A percentile compares a stretch with the other conserved stretches of the same genome.
phyloP scores from a whole-genome alignment of 2,888 invertebrate species.

The Belgica antarctica region DNA sequence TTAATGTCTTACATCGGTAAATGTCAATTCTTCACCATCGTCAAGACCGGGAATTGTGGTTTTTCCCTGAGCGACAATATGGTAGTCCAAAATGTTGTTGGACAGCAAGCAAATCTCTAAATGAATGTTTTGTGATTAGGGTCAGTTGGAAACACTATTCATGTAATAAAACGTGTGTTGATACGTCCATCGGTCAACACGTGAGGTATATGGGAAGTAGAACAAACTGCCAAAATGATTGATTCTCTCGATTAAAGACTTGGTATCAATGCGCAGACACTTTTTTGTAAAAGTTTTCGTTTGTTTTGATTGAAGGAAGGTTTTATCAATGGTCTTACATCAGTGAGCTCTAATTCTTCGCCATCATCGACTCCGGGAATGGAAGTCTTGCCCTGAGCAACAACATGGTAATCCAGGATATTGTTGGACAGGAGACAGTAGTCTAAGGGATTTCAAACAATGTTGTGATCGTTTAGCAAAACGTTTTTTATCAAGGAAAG shows the following conservation, averaged over 20 bases:
- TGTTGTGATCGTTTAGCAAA: too few relatives aligned
- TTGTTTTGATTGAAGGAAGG: too few relatives aligned
- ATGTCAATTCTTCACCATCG: conserved; percentile 76
- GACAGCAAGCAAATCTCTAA: conserved; percentile 60
- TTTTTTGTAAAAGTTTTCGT: too few relatives aligned
- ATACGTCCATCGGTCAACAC: conserved; percentile 16
- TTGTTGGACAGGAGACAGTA: conserved; percentile 76
- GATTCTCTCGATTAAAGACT: not conserved
- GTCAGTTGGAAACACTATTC: too few relatives aligned
- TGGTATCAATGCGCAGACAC: too few relatives aligned
- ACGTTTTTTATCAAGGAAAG: too few relatives aligned
- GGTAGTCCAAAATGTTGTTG: conserved; percentile 73
- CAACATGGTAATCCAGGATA: conserved; percentile 80
- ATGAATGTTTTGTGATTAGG: too few relatives aligned
- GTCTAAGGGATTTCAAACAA: too few relatives aligned
- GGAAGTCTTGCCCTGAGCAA: conserved; percentile 89
- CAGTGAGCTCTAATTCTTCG: conserved; percentile 78
- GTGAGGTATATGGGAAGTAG: not conserved
- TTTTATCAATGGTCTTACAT: conserved; percentile 62
- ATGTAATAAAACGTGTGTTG: not conserved
- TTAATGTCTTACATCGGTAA: conserved; percentile 67
- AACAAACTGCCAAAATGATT: not conserved
- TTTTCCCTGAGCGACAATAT: conserved; percentile 86
- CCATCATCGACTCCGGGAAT: conserved; percentile 89
- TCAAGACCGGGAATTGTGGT: conserved; percentile 81